Conservation (phyloP, 2,797 vertebrate species). For the Gallinago nigripennis region DNA sequence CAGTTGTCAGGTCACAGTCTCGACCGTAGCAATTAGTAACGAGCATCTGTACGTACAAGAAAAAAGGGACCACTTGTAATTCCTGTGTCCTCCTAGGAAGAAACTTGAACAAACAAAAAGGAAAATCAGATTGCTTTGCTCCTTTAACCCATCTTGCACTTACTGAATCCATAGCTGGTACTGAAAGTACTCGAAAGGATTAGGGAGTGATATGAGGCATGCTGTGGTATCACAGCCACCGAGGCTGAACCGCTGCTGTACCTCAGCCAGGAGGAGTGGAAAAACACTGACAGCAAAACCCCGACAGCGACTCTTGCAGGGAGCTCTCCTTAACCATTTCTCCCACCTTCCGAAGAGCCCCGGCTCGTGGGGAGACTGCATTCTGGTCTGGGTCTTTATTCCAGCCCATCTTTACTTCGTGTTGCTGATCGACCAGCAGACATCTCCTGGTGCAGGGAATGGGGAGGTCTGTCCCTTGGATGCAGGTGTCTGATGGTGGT, state of each 20-base stretch:
- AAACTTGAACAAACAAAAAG: neutral
- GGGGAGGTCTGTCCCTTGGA: neutral
- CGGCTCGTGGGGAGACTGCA: fast-evolving
- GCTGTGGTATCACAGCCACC: neutral
- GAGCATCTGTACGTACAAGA: neutral
- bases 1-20: neutral
- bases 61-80: neutral
- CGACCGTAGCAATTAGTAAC: neutral
- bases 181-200: neutral
- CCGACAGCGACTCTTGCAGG: neutral
- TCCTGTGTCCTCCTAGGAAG: neutral
- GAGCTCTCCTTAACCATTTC: neutral
- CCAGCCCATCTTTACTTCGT: neutral
- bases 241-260: neutral
- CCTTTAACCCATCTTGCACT: neutral
- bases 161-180: neutral
- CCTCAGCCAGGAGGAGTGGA: neutral
- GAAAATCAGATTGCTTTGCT: neutral
- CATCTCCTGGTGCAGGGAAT: neutral
- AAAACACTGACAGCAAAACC: neutral
- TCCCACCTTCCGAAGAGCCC: neutral
- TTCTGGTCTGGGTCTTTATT: neutral
- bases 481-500: neutral
- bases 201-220: neutral
- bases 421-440: neutral